These are phyloP conservation scores for Xenotilapia flavipinnis DNA, from an alignment of 2,113 vertebrate genomes.

Conservation along the genomic window DNA sequence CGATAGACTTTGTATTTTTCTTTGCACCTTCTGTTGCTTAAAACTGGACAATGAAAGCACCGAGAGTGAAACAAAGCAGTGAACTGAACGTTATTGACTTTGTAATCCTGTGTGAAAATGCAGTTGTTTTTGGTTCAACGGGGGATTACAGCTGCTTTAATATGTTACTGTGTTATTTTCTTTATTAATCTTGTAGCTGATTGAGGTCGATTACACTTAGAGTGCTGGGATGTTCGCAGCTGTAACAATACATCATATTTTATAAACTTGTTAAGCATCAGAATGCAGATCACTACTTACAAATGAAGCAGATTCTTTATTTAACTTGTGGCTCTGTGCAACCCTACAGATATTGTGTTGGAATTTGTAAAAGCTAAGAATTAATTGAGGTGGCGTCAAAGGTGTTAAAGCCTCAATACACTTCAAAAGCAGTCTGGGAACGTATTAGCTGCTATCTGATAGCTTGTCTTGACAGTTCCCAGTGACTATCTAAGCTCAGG, in stretches of 20 bases:
- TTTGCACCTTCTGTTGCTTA: neutral
- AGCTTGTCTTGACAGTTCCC: neutral
- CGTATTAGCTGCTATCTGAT: neutral
- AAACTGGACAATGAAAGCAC: neutral
- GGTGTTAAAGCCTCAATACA: neutral
- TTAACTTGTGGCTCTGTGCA: neutral
- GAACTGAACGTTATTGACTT: neutral
- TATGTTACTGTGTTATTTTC: neutral
- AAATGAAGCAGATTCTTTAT: neutral
- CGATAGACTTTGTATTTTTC: neutral
- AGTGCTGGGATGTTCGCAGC: neutral
- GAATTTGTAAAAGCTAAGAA: neutral
- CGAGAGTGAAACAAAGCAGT: neutral
- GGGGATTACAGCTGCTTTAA: neutral
- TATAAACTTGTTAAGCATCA: neutral
- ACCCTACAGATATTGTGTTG: accelerated
- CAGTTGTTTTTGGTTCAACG: neutral
- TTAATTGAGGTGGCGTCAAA: neutral
- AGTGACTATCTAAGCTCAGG: neutral
- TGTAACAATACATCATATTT: neutral
- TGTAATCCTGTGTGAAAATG: neutral
- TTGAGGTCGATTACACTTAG: neutral
- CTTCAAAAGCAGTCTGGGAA: neutral
- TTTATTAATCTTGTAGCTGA: neutral
- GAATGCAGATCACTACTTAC: neutral